Conservation (phyloP, 2,888 invertebrate species). For the Brachyopa scutellaris region DNA sequence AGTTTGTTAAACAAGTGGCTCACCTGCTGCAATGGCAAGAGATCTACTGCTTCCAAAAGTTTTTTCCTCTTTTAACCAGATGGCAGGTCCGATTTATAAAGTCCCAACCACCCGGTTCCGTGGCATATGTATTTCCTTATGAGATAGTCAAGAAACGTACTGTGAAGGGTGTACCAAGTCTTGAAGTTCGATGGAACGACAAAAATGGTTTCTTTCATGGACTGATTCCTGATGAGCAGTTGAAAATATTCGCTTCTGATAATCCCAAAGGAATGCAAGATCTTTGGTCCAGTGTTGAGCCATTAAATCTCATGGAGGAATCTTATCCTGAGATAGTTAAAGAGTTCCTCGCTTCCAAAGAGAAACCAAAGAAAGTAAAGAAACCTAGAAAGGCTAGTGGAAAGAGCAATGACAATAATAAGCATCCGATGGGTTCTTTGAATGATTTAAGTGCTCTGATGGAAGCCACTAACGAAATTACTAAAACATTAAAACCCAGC, state of each 20-base stretch:
- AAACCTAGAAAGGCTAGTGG: conserved; percentile 75
- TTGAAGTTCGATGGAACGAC: conserved; percentile 88
- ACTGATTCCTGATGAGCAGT: conserved; percentile 85
- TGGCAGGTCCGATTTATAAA: conserved; percentile 84
- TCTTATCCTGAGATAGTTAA: conserved; percentile 86
- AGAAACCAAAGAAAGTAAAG: conserved; percentile 83
- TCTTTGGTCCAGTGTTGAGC: conserved; percentile 87
- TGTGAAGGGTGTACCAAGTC: conserved; percentile 85
- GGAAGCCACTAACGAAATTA: conserved; percentile 76
- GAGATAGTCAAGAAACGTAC: conserved; percentile 84
- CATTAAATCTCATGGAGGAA: conserved; percentile 84
- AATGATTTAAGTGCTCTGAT: conserved; percentile 75
- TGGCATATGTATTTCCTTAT: conserved; percentile 81
- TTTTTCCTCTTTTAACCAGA: conserved; percentile 88
- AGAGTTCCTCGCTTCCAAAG: conserved; percentile 84
- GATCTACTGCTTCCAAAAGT: conserved; percentile 89
- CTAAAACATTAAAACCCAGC: conserved; percentile 74
- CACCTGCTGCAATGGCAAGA: conserved; percentile 88
- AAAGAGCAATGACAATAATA: too few species aligned
- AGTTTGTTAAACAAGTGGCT: conserved; percentile 87
- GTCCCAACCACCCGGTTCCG: conserved; percentile 58
- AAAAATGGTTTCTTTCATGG: conserved; percentile 83
- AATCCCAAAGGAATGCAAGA: conserved; percentile 81
- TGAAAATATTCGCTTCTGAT: conserved; percentile 82
- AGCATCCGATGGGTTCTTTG: conserved; percentile 74